Evolutionary conservation across 2,888 invertebrate genomes (phyloP), one percentile per base, ranked within the genome.

Genomic region (Eupsilia transversa): DNA sequence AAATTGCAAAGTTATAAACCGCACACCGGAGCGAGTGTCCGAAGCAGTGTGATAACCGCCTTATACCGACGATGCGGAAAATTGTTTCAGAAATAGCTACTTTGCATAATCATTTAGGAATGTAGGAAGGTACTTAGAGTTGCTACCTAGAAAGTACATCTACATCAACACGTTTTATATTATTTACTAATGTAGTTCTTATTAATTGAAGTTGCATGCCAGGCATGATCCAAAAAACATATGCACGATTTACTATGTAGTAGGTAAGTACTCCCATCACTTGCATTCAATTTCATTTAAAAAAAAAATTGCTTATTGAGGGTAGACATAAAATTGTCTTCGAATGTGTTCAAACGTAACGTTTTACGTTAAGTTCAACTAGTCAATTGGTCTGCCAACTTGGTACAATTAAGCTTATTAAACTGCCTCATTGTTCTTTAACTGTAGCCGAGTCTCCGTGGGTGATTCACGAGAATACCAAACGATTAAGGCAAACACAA

Each of bases 341-440:
- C 7, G 7, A 14, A 35, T 3, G 14, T 38, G 70, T 30, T 49
- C 46, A 69, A 49, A 27, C 27, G 10, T 4, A 27, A 54, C 71
- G 5, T 27, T 43, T 6, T 17, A 60, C 27, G 33, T 41, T 5
- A 35, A 49, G n/a, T 41, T 41, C 20, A 10, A 41, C 23, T 70
- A 4, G 60, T 17, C 57, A 57, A 61, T 63, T 74, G 56, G 49
- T 80, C 41, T 35, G 41, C 43, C 33, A 74, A 80, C 74, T 74
- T 46, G 30, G 74, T 61, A 49, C 81, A 74, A 74, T 77, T 74
- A 14, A 33, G 74, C 74, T 80, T 61, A 27, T 41, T 56, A 56
- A 38, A 49, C 23, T 56, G 38, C 9, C 10, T 30, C 38, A 61
- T 80, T 76, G 61, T 61, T 41, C 20, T 73, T 23, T 56, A 61